phyloP scores from a whole-genome alignment of 35 echinoderm and acorn worm genomes.

The Ophiothrix spiculata region DNA sequence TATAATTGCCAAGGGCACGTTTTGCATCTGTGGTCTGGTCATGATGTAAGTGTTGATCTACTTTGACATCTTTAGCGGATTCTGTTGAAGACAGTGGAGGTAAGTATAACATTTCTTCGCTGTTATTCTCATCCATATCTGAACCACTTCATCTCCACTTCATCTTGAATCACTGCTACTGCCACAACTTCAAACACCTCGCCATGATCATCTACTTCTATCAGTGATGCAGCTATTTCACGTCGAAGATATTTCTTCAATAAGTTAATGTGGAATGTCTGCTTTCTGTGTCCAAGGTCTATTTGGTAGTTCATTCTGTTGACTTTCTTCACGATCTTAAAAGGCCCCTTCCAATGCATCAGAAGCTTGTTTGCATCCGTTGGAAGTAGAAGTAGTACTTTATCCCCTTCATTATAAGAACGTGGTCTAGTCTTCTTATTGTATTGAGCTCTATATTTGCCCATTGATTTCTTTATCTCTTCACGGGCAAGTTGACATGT shows the following conservation, averaged over 20 bases:
- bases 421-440: conserved; percentile 21
- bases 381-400: conserved; percentile 48
- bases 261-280: conserved; percentile 56
- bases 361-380: conserved; percentile 51
- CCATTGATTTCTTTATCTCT: conserved; percentile 34
- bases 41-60: neutral
- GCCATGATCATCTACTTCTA: neutral
- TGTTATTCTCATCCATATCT: neutral
- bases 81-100: conserved; percentile 24
- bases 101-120: conserved; percentile 9
- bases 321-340: conserved; percentile 17
- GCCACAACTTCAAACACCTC: neutral
- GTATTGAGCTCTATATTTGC: conserved; percentile 40
- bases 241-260: conserved; percentile 36
- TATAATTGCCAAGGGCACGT: neutral
- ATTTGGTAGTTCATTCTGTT: conserved; percentile 39
- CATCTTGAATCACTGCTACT: conserved; percentile 21
- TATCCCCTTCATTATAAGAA: conserved; percentile 27
- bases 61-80: conserved; percentile 4
- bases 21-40: too few species aligned
- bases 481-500: conserved; percentile 40
- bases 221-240: neutral
- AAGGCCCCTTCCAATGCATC: conserved; percentile 59
- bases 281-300: conserved; percentile 16
- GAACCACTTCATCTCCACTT: neutral